Evolutionary conservation across 1,140 invertebrate genomes (phyloP).

Genomic region (Pygmarrhopalites habei): DNA sequence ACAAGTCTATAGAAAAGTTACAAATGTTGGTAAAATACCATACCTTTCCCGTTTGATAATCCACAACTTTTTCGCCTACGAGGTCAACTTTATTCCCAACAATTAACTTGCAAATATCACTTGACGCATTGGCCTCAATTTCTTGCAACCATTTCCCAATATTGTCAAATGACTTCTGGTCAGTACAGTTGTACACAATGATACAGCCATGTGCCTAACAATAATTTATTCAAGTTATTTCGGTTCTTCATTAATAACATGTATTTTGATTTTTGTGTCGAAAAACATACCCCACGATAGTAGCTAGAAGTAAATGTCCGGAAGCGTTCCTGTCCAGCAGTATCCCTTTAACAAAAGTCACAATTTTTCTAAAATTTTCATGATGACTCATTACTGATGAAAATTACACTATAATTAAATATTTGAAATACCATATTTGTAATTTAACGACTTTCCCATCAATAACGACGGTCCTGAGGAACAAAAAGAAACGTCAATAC

Average conservation of each 20-base stretch:
- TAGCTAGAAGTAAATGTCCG: conserved; percentile 87
- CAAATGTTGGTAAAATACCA: no score
- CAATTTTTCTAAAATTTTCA: neutral
- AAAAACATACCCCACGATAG: no score
- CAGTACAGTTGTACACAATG: conserved; percentile 85
- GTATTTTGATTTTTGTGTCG: no score
- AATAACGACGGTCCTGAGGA: neutral
- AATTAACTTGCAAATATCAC: conserved; percentile 80
- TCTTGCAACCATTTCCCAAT: conserved; percentile 81
- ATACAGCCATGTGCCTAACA: conserved; percentile 85
- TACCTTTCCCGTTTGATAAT: conserved; percentile 13
- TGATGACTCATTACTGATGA: neutral
- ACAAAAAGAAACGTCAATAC: neutral
- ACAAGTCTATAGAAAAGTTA: no score
- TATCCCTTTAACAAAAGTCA: conserved; percentile 65
- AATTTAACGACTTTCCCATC: conserved; percentile 4
- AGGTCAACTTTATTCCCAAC: conserved; percentile 60
- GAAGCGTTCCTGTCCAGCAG: conserved; percentile 88
- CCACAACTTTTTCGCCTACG: conserved; percentile 42
- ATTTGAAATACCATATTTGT: neutral
- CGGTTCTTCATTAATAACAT: no score
- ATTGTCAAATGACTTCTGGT: conserved; percentile 79
- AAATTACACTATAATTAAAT: neutral
- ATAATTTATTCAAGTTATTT: no score
- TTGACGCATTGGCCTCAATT: conserved; percentile 67